Evolutionary conservation across 2,888 invertebrate species (phyloP), one percentile per base, ranked within the genome.

Genomic region (Ypsolopha scabrella): DNA sequence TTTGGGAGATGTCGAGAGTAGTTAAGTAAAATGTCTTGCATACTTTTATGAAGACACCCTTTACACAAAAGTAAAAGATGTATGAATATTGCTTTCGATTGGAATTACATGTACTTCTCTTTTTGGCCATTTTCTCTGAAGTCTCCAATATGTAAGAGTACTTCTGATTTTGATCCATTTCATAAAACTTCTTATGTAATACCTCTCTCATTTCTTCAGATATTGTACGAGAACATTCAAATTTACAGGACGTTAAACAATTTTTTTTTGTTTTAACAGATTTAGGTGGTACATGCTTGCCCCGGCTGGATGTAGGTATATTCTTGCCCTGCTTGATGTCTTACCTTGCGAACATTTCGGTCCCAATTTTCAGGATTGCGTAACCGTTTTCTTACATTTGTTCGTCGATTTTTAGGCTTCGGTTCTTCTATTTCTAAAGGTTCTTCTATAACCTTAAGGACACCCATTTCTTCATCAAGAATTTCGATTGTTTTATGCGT

Each of bases 21-120:
- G 48, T 36, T 10, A 54, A 37, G 43, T 50, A 54, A 53, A 54
- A 54, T 10, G 48, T 7, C 41, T 54, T 54, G 47, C 54, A 54
- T 6, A 54, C 54, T 50, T 41, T 43, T n/a, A 44, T 53, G 10
- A 10, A 49, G 9, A 33, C 38, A 37, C 51, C 50, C 50, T 51
- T 49, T 8, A 50, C n/a, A 41, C 50, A 39, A 38, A 54, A 49
- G 51, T 50, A 54, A 54, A 53, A 53, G 13, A 50, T 48, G 36
- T 44, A 54, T 10, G 53, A 51, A 53, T 41, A 54, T 37, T 45
- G 35, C 39, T 54, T 54, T n/a, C 49, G 41, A 37, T 36, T 35
- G n/a, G 51, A 39, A 36, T 45, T 48, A 37, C 48, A 14, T 34
- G 38, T 41, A n/a, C 54, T 43, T 41, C 50, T 11, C 24, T 50